A percentile compares a stretch with the other conserved stretches of the same genome.
phyloP scores from a whole-genome alignment of 2,113 vertebrate genomes.

The Xiphias gladius region DNA sequence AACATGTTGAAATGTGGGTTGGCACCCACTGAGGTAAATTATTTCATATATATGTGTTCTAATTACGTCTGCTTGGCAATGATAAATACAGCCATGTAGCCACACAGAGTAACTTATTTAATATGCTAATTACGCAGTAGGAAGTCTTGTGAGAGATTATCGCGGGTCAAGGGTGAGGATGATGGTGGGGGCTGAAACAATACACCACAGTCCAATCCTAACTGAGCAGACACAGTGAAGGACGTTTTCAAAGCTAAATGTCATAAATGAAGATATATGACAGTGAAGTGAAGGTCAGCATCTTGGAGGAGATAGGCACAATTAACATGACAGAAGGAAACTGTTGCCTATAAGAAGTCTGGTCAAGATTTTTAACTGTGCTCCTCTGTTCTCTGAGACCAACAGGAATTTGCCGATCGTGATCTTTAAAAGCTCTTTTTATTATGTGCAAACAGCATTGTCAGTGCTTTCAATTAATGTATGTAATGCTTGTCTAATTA shows the following conservation, averaged over 20 bases:
- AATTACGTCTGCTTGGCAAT: constrained; percentile 74
- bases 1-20: constrained; percentile 65
- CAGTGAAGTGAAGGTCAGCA: constrained; percentile 53
- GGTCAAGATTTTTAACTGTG: constrained; percentile 4
- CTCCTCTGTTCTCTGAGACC: constrained; percentile 11
- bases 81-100: constrained; percentile 70
- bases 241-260: constrained; percentile 44
- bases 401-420: constrained; percentile 1
- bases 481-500: constrained; percentile 19
- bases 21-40: constrained; percentile 47
- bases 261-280: constrained; percentile 42
- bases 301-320: constrained; percentile 32
- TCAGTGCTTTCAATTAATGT: constrained; percentile 13
- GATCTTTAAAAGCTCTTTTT: constrained; percentile 48
- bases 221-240: constrained; percentile 48
- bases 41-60: constrained; percentile 73
- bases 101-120: constrained; percentile 65
- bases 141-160: constrained; percentile 64
- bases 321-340: constrained; percentile 3
- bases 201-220: constrained; percentile 32
- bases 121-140: constrained; percentile 76
- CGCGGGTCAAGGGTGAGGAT: constrained; percentile 27
- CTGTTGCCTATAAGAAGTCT: background rate
- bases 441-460: constrained; percentile 28
- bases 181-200: constrained; percentile 44